Percentiles rank a stretch among this genome's conserved stretches.
Evolutionary conservation across 2,797 vertebrate species (phyloP).

Genomic region (Sebastiscus albofasciatus): DNA sequence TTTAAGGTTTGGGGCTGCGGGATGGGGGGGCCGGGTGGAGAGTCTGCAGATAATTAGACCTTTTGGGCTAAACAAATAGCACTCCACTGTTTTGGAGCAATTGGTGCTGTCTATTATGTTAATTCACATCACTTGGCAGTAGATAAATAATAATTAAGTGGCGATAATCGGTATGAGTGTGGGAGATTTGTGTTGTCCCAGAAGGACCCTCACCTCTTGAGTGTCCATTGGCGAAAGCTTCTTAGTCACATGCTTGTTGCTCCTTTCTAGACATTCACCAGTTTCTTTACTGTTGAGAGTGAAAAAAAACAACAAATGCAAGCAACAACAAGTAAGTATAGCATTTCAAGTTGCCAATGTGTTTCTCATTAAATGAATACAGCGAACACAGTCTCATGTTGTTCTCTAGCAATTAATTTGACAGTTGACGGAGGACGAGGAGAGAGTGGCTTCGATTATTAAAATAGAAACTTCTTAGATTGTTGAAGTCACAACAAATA

Average conservation of each 20-base stretch:
- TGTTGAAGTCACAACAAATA: constrained; percentile 17
- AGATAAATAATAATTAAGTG: constrained; percentile 71
- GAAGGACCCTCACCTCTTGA: constrained; percentile 39
- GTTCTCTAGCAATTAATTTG: background rate
- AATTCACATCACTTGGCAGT: constrained; percentile 54
- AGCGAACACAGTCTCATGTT: background rate
- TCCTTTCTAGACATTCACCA: background rate
- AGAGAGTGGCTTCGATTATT: constrained; percentile 1
- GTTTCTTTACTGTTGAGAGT: background rate
- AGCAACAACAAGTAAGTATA: background rate
- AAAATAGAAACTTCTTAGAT: constrained; percentile 5
- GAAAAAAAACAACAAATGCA: background rate
- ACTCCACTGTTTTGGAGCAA: constrained; percentile 56
- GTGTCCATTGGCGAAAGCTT: constrained; percentile 20
- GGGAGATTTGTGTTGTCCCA: constrained; percentile 23
- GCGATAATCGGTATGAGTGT: constrained; percentile 44
- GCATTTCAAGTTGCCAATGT: constrained; percentile 6
- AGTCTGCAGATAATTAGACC: constrained; percentile 72
- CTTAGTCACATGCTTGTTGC: constrained; percentile 12
- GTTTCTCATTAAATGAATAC: constrained; percentile 25
- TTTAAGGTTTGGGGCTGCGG: constrained; percentile 23
- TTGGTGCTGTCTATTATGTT: constrained; percentile 49
- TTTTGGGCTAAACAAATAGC: constrained; percentile 72
- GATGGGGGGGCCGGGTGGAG: background rate
- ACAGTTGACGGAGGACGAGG: background rate